Evolutionary conservation across 2,888 invertebrate genomes (phyloP).

Genomic region (Nomada flava): DNA sequence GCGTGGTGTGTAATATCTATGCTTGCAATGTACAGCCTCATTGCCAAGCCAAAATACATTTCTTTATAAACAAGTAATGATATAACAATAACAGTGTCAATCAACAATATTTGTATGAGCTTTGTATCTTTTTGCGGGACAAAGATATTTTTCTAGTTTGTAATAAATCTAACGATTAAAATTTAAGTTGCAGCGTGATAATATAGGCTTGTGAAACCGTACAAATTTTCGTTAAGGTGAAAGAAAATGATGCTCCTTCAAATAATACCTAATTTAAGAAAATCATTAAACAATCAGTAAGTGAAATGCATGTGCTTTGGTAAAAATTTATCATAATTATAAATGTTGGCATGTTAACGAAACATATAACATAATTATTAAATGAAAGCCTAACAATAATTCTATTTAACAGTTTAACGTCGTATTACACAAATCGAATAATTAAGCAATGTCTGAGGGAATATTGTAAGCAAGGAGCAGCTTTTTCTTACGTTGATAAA

Average conservation of each 20-base stretch:
- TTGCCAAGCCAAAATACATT: no score
- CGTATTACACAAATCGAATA: background rate
- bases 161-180: background rate
- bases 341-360: background rate
- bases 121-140: background rate
- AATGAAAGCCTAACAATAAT: background rate
- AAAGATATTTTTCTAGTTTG: background rate
- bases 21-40: no score
- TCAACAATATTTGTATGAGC: background rate
- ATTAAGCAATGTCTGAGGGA: background rate
- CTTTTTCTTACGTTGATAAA: background rate
- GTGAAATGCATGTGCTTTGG: slow-evolving; percentile 7
- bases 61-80: no score
- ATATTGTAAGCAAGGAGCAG: background rate
- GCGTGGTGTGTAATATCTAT: no score
- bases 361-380: background rate
- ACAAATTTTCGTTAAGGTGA: background rate
- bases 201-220: background rate
- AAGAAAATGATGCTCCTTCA: background rate
- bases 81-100: background rate
- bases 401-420: slow-evolving; percentile 17
- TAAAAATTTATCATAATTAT: background rate
- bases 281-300: slow-evolving; percentile 19
- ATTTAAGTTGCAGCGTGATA: background rate
- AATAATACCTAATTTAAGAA: background rate